Evolutionary conservation across 1,140 invertebrate genomes (phyloP).

Genomic region (Nephila pilipes): DNA sequence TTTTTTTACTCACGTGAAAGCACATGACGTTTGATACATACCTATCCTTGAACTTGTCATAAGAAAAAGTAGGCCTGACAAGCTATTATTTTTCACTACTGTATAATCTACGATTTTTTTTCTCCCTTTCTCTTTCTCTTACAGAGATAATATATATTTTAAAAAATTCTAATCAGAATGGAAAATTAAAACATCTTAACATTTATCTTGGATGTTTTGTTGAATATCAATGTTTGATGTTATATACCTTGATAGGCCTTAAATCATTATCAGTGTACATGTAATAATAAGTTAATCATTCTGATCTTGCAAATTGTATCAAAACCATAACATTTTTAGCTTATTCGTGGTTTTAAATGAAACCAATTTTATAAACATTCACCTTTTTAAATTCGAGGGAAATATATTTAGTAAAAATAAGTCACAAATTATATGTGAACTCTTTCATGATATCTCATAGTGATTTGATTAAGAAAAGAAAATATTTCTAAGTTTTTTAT

Average conservation of each 20-base stretch:
- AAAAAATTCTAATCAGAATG: neutral
- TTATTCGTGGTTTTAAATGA: too few relatives aligned
- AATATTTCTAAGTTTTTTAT: too few relatives aligned
- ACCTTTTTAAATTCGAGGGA: too few relatives aligned
- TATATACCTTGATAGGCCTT: neutral
- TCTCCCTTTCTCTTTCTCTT: neutral
- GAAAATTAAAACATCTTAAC: neutral
- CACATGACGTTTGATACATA: neutral
- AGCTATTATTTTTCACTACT: neutral
- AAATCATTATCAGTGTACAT: neutral
- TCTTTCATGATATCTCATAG: too few relatives aligned
- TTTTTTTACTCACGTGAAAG: constrained; percentile 34
- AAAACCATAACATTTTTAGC: too few relatives aligned
- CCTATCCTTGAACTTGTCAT: constrained; percentile 41
- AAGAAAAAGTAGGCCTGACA: constrained; percentile 27
- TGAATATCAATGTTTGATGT: neutral
- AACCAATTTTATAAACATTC: too few relatives aligned
- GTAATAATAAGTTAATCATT: neutral
- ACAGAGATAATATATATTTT: neutral
- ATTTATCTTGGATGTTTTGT: neutral
- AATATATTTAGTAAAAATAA: too few relatives aligned
- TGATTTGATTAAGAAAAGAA: too few relatives aligned
- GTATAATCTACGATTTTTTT: neutral
- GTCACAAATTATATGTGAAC: too few relatives aligned
- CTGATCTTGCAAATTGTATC: too few relatives aligned